phyloP scores from a whole-genome alignment of 2,113 vertebrate species.

The Podilymbus podiceps region DNA sequence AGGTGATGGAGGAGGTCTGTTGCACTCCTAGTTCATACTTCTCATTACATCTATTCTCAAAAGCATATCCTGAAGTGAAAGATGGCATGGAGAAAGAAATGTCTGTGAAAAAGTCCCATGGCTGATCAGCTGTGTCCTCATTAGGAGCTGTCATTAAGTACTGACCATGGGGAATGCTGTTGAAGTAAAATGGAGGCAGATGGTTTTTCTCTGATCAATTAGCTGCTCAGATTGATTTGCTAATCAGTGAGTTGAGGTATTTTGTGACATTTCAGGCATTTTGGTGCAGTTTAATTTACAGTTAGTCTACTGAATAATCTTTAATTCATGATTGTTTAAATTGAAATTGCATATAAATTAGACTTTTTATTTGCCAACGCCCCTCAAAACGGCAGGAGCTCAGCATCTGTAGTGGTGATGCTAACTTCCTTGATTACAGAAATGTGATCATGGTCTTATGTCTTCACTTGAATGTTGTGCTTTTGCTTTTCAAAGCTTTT shows the following conservation, averaged over 20 bases:
- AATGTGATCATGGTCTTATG: not conserved
- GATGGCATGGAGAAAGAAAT: not conserved
- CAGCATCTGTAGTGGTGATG: not conserved
- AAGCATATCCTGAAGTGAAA: not conserved
- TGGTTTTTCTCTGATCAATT: conserved; percentile 57
- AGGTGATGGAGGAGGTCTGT: not conserved
- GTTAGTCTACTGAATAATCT: conserved; percentile 10
- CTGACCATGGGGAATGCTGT: conserved; percentile 34
- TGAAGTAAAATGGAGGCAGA: conserved; percentile 41
- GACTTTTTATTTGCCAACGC: not conserved
- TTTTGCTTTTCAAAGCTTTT: not conserved
- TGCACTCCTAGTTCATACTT: not conserved
- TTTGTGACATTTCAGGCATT: conserved; percentile 50
- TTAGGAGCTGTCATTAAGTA: conserved; percentile 42
- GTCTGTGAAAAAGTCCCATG: not conserved
- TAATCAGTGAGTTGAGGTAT: conserved; percentile 58
- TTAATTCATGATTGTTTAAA: conserved; percentile 64
- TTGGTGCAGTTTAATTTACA: conserved; percentile 24
- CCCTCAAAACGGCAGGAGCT: conserved; percentile 2
- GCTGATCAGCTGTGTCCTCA: conserved; percentile 36
- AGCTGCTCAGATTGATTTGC: conserved; percentile 50
- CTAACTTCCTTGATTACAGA: not conserved
- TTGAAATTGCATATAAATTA: conserved; percentile 52
- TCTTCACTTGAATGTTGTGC: not conserved
- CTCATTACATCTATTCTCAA: not conserved